These are phyloP conservation scores for Zygogramma bicolorata DNA, from an alignment of 2,888 invertebrate species.

Conservation along the genomic window DNA sequence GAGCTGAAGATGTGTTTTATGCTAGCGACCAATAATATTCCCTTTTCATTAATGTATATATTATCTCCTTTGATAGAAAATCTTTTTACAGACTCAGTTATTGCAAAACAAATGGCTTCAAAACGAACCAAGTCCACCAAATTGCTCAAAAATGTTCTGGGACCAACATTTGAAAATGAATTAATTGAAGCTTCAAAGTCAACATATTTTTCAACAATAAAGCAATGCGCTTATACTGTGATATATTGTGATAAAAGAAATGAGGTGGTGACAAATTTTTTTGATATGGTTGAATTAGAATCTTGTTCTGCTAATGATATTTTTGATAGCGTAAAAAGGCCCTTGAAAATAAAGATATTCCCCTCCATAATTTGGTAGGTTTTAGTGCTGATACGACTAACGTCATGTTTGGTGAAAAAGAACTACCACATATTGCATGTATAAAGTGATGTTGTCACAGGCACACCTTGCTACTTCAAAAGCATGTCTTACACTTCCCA, in stretches of 20 bases:
- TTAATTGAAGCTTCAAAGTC: not conserved
- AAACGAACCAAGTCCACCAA: not conserved
- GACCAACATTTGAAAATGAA: not conserved
- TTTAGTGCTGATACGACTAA: not conserved
- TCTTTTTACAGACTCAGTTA: no score
- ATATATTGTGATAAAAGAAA: not conserved
- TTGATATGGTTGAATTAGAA: not conserved
- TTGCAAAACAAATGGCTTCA: no score
- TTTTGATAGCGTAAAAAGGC: not conserved
- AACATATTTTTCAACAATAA: not conserved
- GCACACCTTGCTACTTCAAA: not conserved
- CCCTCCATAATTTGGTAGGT: not conserved
- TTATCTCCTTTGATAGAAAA: no score
- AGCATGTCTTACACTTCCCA: not conserved
- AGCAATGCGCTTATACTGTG: not conserved
- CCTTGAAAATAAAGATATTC: not conserved
- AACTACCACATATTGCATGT: not conserved
- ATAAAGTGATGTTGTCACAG: not conserved
- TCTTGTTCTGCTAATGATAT: not conserved
- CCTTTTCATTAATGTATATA: no score
- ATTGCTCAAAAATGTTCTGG: not conserved
- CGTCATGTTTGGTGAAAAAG: slow-evolving; percentile 10
- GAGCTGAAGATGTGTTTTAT: no score
- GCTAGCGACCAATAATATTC: no score
- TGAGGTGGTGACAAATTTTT: not conserved